A percentile compares a stretch with the other conserved stretches of the same genome.
phyloP scores from a whole-genome alignment of 2,113 vertebrate genomes.

The Chelonoidis abingdonii region DNA sequence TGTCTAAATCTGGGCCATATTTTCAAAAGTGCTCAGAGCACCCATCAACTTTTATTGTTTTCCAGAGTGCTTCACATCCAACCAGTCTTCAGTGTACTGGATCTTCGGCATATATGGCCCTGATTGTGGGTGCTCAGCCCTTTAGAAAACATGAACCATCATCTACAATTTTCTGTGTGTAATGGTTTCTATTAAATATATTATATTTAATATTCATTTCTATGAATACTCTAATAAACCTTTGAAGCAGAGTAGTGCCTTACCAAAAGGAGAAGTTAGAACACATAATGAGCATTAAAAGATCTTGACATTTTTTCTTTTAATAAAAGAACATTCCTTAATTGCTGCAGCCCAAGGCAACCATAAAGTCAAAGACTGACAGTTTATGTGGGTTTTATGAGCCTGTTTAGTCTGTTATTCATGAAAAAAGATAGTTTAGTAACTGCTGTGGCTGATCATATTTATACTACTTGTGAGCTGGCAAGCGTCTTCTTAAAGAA shows the following conservation, averaged over 20 bases:
- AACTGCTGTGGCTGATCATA: constrained; percentile 23
- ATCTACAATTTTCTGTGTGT: background rate
- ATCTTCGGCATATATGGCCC: background rate
- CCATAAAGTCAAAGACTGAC: constrained; percentile 52
- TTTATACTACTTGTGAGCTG: constrained; percentile 30
- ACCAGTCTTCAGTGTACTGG: background rate
- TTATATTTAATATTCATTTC: background rate
- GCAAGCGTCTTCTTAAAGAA: constrained; percentile 5
- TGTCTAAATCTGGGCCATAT: background rate
- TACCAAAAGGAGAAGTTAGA: constrained; percentile 19
- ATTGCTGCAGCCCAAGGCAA: constrained; percentile 56
- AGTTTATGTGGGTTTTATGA: constrained; percentile 60
- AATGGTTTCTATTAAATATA: background rate
- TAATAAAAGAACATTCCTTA: constrained; percentile 72
- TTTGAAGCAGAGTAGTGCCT: background rate
- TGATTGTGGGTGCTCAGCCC: background rate
- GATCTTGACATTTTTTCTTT: constrained; percentile 59
- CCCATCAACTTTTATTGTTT: background rate
- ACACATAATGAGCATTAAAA: constrained; percentile 41
- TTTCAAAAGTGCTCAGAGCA: background rate
- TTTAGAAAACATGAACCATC: background rate
- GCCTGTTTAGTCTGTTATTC: constrained; percentile 62
- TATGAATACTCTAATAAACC: background rate
- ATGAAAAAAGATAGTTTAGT: constrained; percentile 46
- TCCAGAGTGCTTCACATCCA: background rate